These are phyloP conservation scores for Conomelus anceps DNA, from an alignment of 2,888 invertebrate genomes.

Conservation along the genomic window DNA sequence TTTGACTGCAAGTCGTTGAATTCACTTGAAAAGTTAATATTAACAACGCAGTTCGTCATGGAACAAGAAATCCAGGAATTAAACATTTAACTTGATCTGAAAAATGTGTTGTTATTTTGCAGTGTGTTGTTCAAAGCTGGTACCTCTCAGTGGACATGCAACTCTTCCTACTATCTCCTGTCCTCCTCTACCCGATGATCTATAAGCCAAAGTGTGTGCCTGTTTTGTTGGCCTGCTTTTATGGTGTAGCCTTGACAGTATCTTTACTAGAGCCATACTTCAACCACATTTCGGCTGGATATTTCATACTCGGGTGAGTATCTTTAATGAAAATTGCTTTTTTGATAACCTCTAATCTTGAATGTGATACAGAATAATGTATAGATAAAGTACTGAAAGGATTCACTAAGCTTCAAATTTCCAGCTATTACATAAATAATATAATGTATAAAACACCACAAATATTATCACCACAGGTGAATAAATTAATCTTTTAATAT, in stretches of 20 bases:
- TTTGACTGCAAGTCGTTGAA: no score
- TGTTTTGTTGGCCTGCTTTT: not conserved
- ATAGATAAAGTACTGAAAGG: no score
- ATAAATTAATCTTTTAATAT: no score
- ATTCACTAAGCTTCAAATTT: no score
- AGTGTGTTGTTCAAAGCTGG: constrained; percentile 1
- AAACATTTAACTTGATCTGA: no score
- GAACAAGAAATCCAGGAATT: no score
- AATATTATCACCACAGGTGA: no score
- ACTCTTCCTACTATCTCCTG: not conserved
- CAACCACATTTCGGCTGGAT: not conserved
- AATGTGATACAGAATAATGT: no score
- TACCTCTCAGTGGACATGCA: constrained; percentile 3
- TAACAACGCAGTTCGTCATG: no score
- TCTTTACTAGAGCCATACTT: not conserved
- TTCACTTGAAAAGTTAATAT: no score
- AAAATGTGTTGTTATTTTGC: not conserved
- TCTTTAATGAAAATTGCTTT: not conserved
- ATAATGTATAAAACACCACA: no score
- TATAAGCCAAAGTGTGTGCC: not conserved
- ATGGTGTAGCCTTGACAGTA: not conserved
- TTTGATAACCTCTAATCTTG: not conserved
- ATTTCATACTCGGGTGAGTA: not conserved
- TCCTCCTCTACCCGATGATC: not conserved
- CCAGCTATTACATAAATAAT: no score